Evolutionary conservation across 2,888 invertebrate genomes (phyloP).

Genomic region (Thereva unica): DNA sequence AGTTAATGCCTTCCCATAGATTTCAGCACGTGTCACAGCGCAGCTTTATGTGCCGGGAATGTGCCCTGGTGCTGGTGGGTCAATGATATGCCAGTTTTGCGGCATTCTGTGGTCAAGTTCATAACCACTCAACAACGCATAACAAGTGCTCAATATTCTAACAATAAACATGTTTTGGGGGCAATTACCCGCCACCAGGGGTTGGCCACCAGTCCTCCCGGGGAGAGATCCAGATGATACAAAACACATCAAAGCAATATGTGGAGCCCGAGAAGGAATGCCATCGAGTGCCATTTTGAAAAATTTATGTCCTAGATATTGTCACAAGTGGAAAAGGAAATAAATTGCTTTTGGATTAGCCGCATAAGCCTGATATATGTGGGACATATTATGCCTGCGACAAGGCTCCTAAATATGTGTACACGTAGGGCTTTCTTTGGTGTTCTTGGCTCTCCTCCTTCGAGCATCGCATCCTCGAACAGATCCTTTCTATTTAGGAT

Average conservation of each 20-base stretch:
- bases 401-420: slow-evolving; percentile 29
- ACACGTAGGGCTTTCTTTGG: slow-evolving; percentile 3
- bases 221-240: slow-evolving; percentile 17
- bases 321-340: slow-evolving; percentile 42
- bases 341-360: slow-evolving; percentile 43
- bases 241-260: slow-evolving; percentile 27
- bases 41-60: no score
- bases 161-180: slow-evolving; percentile 15
- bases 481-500: no score
- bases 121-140: slow-evolving; percentile 26
- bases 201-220: background rate
- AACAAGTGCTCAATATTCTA: slow-evolving; percentile 26
- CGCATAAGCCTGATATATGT: slow-evolving; percentile 42
- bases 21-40: no score
- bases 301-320: slow-evolving; percentile 42
- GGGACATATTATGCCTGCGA: slow-evolving; percentile 41
- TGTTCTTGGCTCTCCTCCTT: no score
- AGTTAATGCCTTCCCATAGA: no score
- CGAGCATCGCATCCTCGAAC: no score
- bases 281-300: slow-evolving; percentile 42
- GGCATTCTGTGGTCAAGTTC: slow-evolving; percentile 22
- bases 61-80: no score
- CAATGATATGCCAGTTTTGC: no score
- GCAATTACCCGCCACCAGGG: slow-evolving; percentile 9
- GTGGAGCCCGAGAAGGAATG: slow-evolving; percentile 22